Conservation (phyloP, 2,888 invertebrate genomes). For the Epistrophella euchroma region DNA sequence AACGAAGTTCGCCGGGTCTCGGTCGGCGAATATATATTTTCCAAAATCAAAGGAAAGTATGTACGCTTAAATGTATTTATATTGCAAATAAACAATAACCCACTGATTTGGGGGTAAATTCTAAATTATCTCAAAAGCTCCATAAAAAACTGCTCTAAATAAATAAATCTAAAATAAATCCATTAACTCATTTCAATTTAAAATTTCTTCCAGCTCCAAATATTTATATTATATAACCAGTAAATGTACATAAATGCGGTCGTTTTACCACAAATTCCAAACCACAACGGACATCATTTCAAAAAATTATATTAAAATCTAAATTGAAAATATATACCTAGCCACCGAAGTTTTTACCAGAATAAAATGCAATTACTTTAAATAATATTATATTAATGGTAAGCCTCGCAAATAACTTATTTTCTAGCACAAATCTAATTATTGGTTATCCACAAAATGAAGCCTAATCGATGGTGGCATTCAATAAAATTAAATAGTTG, state of each 20-base stretch:
- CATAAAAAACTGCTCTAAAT: background rate
- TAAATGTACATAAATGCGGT: background rate
- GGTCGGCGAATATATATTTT: too few species aligned
- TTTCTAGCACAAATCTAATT: conserved; percentile 35
- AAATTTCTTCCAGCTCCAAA: background rate
- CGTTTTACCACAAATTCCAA: conserved; percentile 38
- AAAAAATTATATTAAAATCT: conserved; percentile 42
- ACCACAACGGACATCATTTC: conserved; percentile 9
- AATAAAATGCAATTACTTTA: conserved; percentile 36
- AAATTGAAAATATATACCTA: conserved; percentile 12
- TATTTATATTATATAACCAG: background rate
- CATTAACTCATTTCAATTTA: background rate
- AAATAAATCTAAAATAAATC: background rate
- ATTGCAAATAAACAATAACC: too few species aligned
- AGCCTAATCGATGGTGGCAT: conserved; percentile 42
- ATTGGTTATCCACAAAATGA: conserved; percentile 35
- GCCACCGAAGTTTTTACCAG: background rate
- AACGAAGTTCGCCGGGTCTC: too few species aligned
- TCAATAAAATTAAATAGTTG: conserved; percentile 31
- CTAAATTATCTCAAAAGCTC: too few species aligned
- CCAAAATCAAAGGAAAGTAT: too few species aligned
- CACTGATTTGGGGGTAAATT: too few species aligned
- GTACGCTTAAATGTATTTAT: too few species aligned
- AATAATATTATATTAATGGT: conserved; percentile 16
- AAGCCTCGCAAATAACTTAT: background rate